These are phyloP conservation scores for Lagocephalus sceleratus DNA, from an alignment of 2,797 vertebrate species.

Conservation along the genomic window DNA sequence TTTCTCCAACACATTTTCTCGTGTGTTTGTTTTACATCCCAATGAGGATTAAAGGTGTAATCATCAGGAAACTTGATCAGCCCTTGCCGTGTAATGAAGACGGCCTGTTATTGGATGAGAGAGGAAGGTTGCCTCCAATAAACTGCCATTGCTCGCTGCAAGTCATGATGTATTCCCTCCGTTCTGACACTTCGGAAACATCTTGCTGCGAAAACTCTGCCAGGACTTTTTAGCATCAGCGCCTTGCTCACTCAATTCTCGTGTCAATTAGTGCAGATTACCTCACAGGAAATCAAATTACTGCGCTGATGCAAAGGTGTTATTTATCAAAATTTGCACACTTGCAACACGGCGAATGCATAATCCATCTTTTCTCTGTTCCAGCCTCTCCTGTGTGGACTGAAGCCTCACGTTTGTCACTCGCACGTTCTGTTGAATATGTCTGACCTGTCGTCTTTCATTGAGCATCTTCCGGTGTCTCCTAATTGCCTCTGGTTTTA, in stretches of 20 bases:
- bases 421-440: slow-evolving; percentile 40
- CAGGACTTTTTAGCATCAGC: slow-evolving; percentile 44
- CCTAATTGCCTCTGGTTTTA: slow-evolving; percentile 78
- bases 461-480: slow-evolving; percentile 57
- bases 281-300: slow-evolving; percentile 64
- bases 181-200: slow-evolving; percentile 19
- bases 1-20: no score
- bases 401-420: slow-evolving; percentile 28
- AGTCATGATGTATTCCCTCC: slow-evolving; percentile 30
- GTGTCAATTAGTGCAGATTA: slow-evolving; percentile 65
- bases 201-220: slow-evolving; percentile 31
- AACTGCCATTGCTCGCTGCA: slow-evolving; percentile 18
- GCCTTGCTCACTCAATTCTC: slow-evolving; percentile 42
- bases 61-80: slow-evolving; percentile 8
- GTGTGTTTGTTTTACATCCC: no score
- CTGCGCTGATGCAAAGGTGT: slow-evolving; percentile 49
- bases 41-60: slow-evolving; percentile 1
- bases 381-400: slow-evolving; percentile 18
- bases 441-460: slow-evolving; percentile 65
- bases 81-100: slow-evolving; percentile 1
- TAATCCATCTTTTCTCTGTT: slow-evolving; percentile 22
- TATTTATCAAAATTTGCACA: slow-evolving; percentile 63
- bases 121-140: slow-evolving; percentile 10
- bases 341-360: slow-evolving; percentile 48
- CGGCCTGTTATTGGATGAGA: slow-evolving; percentile 23